Evolutionary conservation across 2,888 invertebrate genomes (phyloP).

Genomic region (Cistogaster globosa): DNA sequence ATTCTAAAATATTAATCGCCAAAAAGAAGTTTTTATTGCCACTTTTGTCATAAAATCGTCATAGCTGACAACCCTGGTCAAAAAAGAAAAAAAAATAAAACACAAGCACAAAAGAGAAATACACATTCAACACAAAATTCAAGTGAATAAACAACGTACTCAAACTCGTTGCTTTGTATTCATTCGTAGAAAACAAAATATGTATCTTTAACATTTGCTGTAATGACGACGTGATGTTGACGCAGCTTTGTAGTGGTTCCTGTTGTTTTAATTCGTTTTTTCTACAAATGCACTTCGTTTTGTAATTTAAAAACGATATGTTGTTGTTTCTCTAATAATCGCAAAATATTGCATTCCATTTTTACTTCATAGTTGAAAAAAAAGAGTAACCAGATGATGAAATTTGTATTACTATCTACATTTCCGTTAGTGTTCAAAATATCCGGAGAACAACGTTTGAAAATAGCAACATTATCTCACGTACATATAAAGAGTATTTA

Average conservation of each 20-base stretch:
- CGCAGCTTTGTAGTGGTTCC: constrained; percentile 22
- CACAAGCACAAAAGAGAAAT: constrained; percentile 28
- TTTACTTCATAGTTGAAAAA: not conserved
- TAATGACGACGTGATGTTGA: constrained; percentile 19
- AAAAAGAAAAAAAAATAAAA: not conserved
- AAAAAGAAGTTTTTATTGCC: too few relatives aligned
- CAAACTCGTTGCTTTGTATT: constrained; percentile 50
- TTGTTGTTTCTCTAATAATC: constrained; percentile 20
- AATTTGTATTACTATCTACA: not conserved
- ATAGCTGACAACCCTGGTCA: too few relatives aligned
- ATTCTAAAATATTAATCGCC: too few relatives aligned
- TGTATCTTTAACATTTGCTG: constrained; percentile 43
- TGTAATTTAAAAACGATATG: constrained; percentile 36
- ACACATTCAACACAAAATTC: constrained; percentile 32
- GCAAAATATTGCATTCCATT: not conserved
- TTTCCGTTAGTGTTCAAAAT: not conserved
- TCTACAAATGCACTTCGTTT: constrained; percentile 26
- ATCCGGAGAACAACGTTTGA: too few relatives aligned
- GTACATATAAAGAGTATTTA: too few relatives aligned
- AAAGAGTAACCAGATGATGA: constrained; percentile 17
- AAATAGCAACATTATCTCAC: too few relatives aligned
- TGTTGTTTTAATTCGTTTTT: constrained; percentile 12
- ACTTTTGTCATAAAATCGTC: too few relatives aligned
- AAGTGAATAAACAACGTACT: constrained; percentile 16
- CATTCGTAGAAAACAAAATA: constrained; percentile 23